Percentiles rank a stretch among this genome's conserved stretches.
Conservation (phyloP, 1,140 invertebrate genomes). For the Caerostris extrusa region DNA sequence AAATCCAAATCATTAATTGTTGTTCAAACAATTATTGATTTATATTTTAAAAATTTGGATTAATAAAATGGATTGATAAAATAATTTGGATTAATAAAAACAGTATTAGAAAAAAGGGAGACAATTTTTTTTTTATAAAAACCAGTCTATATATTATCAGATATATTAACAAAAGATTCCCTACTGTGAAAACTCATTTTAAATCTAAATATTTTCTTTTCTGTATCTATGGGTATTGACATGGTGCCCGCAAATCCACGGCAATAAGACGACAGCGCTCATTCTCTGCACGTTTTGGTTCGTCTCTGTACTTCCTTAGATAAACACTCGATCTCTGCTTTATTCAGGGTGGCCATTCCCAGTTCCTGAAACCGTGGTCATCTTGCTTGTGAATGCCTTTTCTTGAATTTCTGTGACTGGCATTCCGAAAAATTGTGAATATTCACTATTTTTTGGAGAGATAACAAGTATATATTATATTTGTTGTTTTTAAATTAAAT, state of each 20-base stretch:
- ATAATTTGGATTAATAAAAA: too few relatives aligned
- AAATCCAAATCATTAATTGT: too few relatives aligned
- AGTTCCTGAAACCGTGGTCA: not conserved
- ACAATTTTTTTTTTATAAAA: not conserved
- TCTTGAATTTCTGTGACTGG: not conserved
- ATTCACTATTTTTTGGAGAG: too few relatives aligned
- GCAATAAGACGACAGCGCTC: not conserved
- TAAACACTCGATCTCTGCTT: not conserved
- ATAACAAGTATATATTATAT: too few relatives aligned
- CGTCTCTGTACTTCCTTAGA: not conserved
- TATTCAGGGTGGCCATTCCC: not conserved
- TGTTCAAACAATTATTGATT: too few relatives aligned
- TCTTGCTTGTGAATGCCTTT: not conserved
- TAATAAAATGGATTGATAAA: too few relatives aligned
- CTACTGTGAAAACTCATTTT: not conserved
- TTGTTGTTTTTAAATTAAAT: too few relatives aligned
- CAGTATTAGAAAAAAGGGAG: too few relatives aligned
- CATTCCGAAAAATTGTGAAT: not conserved
- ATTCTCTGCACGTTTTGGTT: not conserved
- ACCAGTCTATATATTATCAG: not conserved
- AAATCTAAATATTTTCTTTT: slow-evolving; percentile 1
- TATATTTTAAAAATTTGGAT: too few relatives aligned
- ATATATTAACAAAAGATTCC: not conserved
- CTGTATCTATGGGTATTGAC: slow-evolving; percentile 6
- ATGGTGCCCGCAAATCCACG: not conserved